Evolutionary conservation across 2,113 vertebrate species (phyloP).

Genomic region (Amphiprion ocellaris): DNA sequence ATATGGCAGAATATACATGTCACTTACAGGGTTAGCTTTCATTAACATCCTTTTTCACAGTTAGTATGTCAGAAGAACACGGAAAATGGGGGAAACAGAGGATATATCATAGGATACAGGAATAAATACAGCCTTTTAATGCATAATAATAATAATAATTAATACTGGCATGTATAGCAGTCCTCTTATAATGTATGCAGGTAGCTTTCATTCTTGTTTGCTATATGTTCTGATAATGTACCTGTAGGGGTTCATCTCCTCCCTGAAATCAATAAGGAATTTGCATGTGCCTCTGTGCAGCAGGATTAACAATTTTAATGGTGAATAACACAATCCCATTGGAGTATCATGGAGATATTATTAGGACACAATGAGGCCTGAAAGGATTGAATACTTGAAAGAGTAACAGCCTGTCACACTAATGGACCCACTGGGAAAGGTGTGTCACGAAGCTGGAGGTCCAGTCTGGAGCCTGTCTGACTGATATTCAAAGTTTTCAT

Average conservation of each 20-base stretch:
- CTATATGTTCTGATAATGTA: slow-evolving; percentile 62
- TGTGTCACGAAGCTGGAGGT: slow-evolving; percentile 19
- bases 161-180: slow-evolving; percentile 70
- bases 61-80: slow-evolving; percentile 60
- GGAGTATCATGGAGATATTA: slow-evolving; percentile 45
- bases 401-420: slow-evolving; percentile 43
- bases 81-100: slow-evolving; percentile 46
- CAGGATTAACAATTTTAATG: slow-evolving; percentile 44
- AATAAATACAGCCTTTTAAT: slow-evolving; percentile 82
- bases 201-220: slow-evolving; percentile 70
- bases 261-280: slow-evolving; percentile 38
- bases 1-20: slow-evolving; percentile 69
- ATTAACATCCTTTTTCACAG: slow-evolving; percentile 64
- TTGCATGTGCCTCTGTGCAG: slow-evolving; percentile 45
- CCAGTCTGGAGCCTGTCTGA: slow-evolving; percentile 16
- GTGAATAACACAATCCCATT: slow-evolving; percentile 56
- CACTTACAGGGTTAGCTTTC: slow-evolving; percentile 56
- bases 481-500: slow-evolving; percentile 21
- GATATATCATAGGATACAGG: slow-evolving; percentile 68
- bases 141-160: slow-evolving; percentile 73
- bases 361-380: slow-evolving; percentile 29
- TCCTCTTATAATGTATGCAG: slow-evolving; percentile 58
- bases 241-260: slow-evolving; percentile 35
- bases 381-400: slow-evolving; percentile 50
- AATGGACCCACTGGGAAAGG: slow-evolving; percentile 35